Evolutionary conservation across 2,888 invertebrate species (phyloP).

Genomic region (Alentia gelatinosa): DNA sequence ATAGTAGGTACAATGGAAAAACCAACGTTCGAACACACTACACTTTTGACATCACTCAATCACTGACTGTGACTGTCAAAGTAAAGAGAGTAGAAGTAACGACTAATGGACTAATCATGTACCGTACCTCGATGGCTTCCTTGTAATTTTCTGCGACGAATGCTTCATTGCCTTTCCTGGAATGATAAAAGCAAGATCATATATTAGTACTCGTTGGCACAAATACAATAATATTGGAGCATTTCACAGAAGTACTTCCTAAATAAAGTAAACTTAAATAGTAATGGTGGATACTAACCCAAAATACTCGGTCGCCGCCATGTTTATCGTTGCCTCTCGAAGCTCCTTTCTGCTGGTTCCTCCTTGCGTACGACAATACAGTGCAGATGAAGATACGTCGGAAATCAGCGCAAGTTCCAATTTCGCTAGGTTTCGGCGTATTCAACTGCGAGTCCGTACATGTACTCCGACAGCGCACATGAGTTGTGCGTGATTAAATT

Average conservation of each 20-base stretch:
- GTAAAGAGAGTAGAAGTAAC: too few relatives aligned
- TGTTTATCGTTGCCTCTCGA: slow-evolving; percentile 42
- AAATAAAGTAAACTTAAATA: neutral
- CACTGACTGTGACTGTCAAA: too few relatives aligned
- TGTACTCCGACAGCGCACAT: too few relatives aligned
- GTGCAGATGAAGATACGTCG: neutral
- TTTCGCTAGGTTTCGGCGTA: too few relatives aligned
- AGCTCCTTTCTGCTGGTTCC: neutral
- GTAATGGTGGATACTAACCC: neutral
- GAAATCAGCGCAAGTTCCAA: neutral
- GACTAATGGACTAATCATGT: too few relatives aligned
- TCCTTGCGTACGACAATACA: neutral
- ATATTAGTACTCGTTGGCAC: neutral
- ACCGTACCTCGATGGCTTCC: slow-evolving; percentile 74
- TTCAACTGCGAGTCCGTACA: too few relatives aligned
- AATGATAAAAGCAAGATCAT: slow-evolving; percentile 55
- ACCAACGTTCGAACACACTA: too few relatives aligned
- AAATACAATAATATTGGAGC: neutral
- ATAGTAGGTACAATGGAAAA: too few relatives aligned
- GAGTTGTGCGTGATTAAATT: too few relatives aligned
- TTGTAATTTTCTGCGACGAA: slow-evolving; percentile 76
- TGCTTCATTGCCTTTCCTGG: slow-evolving; percentile 75
- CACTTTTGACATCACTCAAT: too few relatives aligned
- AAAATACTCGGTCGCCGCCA: slow-evolving; percentile 5
- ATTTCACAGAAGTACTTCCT: neutral